A percentile compares a stretch with the other conserved stretches of the same genome.
phyloP scores from a whole-genome alignment of 2,113 vertebrate genomes.

The Saccopteryx leptura region DNA sequence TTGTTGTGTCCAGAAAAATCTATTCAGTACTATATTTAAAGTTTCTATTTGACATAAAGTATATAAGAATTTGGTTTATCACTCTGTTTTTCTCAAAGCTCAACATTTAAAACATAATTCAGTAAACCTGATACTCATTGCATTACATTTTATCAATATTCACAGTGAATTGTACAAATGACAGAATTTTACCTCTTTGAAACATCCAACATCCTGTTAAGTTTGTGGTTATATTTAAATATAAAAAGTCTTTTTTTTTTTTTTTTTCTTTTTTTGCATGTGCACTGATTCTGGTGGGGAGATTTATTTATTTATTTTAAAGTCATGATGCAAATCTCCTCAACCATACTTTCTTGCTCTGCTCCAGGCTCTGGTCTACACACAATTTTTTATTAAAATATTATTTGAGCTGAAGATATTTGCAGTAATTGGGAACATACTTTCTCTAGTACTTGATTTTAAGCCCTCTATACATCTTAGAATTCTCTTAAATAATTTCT shows the following conservation, averaged over 20 bases:
- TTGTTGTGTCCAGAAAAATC: not conserved
- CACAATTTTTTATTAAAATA: slow-evolving; percentile 68
- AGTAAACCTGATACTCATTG: not conserved
- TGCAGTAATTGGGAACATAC: slow-evolving; percentile 57
- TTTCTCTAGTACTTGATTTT: slow-evolving; percentile 67
- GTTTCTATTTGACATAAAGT: slow-evolving; percentile 1
- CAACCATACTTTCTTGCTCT: slow-evolving; percentile 33
- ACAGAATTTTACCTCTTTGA: slow-evolving; percentile 48
- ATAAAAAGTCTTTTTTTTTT: not conserved
- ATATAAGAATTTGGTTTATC: not conserved
- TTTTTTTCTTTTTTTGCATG: not conserved
- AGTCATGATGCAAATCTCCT: slow-evolving; percentile 35
- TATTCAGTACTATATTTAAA: not conserved
- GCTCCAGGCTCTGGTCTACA: not conserved
- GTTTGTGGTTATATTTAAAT: slow-evolving; percentile 57
- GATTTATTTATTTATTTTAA: slow-evolving; percentile 66
- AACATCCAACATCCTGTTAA: slow-evolving; percentile 39
- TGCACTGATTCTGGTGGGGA: not conserved
- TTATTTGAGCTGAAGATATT: slow-evolving; percentile 63
- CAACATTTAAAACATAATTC: slow-evolving; percentile 29
- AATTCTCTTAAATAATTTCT: slow-evolving; percentile 39
- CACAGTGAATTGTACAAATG: slow-evolving; percentile 9
- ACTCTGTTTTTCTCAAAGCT: slow-evolving; percentile 31
- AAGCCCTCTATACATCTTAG: slow-evolving; percentile 53
- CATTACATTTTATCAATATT: slow-evolving; percentile 49